Percentiles rank a stretch among this genome's conserved stretches.
Conservation (phyloP, 2,888 invertebrate species). For the Phyto melanocephala region DNA sequence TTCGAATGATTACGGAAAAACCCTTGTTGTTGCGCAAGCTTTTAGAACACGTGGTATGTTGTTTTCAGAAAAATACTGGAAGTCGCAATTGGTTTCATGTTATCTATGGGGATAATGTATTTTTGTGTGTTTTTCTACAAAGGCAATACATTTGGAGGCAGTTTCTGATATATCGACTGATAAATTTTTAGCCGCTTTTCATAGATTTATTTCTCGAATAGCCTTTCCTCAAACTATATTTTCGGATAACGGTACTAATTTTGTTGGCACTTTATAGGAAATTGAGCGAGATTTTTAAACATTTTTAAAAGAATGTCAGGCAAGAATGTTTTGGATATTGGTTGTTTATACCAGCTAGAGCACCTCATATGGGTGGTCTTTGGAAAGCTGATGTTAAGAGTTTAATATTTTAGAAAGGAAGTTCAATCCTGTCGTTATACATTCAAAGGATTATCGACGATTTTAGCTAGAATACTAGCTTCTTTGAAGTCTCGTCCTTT, state of each 20-base stretch:
- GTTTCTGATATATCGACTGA: background rate
- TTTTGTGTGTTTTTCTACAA: slow-evolving; percentile 20
- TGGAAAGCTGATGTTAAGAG: slow-evolving; percentile 30
- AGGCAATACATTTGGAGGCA: slow-evolving; percentile 10
- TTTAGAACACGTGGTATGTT: background rate
- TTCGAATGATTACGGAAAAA: background rate
- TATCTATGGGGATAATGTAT: background rate
- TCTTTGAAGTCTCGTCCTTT: too few relatives aligned
- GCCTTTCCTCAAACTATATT: slow-evolving; percentile 24
- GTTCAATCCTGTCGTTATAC: slow-evolving; percentile 5
- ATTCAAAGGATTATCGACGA: slow-evolving; percentile 22
- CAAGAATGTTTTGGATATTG: background rate
- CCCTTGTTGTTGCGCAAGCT: background rate
- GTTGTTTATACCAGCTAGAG: slow-evolving; percentile 28
- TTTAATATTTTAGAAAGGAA: slow-evolving; percentile 41
- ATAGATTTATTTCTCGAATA: slow-evolving; percentile 31
- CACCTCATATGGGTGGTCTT: slow-evolving; percentile 31
- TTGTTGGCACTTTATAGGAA: slow-evolving; percentile 22
- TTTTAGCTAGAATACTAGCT: background rate
- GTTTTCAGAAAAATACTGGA: background rate
- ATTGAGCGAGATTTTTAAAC: background rate
- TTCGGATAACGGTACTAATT: slow-evolving; percentile 47
- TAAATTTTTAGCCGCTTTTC: background rate
- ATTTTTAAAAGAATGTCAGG: background rate
- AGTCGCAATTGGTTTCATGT: background rate